A percentile compares a stretch with the other conserved stretches of the same genome.
These are phyloP conservation scores for Danio jaintianensis DNA, from an alignment of 2,797 vertebrate species.

Conservation along the genomic window DNA sequence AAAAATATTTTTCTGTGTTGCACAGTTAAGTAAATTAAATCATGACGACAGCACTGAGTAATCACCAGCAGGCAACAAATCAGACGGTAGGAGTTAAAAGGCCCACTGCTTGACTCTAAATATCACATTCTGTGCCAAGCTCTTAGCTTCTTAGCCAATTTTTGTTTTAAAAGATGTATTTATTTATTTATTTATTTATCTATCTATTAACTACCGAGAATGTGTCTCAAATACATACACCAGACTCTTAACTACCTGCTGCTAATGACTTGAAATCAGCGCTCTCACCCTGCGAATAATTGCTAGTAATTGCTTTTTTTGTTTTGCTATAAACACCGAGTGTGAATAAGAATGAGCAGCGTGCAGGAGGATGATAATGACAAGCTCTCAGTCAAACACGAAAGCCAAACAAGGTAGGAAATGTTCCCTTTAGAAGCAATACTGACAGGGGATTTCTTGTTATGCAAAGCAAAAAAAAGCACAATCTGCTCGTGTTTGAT, in stretches of 20 bases:
- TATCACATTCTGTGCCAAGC: slow-evolving; percentile 33
- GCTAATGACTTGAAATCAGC: slow-evolving; percentile 73
- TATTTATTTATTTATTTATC: slow-evolving; percentile 24
- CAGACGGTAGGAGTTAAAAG: slow-evolving; percentile 62
- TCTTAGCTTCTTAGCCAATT: slow-evolving; percentile 43
- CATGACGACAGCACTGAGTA: slow-evolving; percentile 59
- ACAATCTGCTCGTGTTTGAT: neutral
- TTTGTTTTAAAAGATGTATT: slow-evolving; percentile 5
- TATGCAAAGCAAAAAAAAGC: slow-evolving; percentile 18
- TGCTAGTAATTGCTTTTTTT: slow-evolving; percentile 74
- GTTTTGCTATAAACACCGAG: slow-evolving; percentile 64
- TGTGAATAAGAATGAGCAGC: slow-evolving; percentile 63
- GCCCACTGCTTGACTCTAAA: slow-evolving; percentile 52
- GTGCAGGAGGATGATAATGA: slow-evolving; percentile 46
- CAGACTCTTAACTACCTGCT: slow-evolving; percentile 67
- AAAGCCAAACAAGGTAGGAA: slow-evolving; percentile 20
- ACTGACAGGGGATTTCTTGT: slow-evolving; percentile 22
- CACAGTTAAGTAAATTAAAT: slow-evolving; percentile 26
- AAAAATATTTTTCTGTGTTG: neutral
- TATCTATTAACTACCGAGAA: slow-evolving; percentile 54
- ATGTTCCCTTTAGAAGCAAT: slow-evolving; percentile 22
- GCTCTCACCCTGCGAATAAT: slow-evolving; percentile 69
- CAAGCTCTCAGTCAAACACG: slow-evolving; percentile 41
- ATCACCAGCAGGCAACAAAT: slow-evolving; percentile 67
- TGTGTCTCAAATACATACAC: slow-evolving; percentile 48